Conservation (phyloP, 2,888 invertebrate genomes). For the Salpingus planirostris region DNA sequence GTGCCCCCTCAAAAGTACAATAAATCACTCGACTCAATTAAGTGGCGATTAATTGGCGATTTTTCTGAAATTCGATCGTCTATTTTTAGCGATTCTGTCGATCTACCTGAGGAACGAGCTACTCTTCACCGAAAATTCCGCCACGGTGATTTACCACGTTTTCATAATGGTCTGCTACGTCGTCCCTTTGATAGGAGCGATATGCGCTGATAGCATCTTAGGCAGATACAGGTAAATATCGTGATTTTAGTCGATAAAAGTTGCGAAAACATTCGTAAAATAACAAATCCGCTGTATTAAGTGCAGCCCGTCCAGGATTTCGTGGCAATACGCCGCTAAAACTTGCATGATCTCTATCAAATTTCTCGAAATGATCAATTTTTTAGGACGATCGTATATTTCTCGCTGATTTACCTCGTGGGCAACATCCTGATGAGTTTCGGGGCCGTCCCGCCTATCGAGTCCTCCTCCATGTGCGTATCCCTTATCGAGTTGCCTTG, state of each 20-base stretch:
- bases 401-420: slow-evolving; percentile 62
- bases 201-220: slow-evolving; percentile 68
- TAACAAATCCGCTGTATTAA: no score
- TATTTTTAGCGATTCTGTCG: slow-evolving; percentile 60
- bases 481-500: no score
- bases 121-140: slow-evolving; percentile 53
- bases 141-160: slow-evolving; percentile 68
- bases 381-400: slow-evolving; percentile 64
- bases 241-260: background rate
- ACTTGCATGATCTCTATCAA: background rate
- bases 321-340: background rate
- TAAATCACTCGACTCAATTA: no score
- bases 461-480: slow-evolving; percentile 50
- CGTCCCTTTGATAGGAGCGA: slow-evolving; percentile 64
- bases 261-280: no score
- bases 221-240: slow-evolving; percentile 55
- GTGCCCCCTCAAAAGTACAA: no score
- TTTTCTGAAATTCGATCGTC: no score
- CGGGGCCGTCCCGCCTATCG: slow-evolving; percentile 50
- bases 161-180: slow-evolving; percentile 72
- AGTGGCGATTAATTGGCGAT: no score
- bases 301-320: no score
- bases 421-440: slow-evolving; percentile 61
- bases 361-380: slow-evolving; percentile 2
- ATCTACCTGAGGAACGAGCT: slow-evolving; percentile 65